Percentiles rank a stretch among this genome's conserved stretches.
Conservation (phyloP, 2,797 vertebrate species). For the Smutsia temminckii region DNA sequence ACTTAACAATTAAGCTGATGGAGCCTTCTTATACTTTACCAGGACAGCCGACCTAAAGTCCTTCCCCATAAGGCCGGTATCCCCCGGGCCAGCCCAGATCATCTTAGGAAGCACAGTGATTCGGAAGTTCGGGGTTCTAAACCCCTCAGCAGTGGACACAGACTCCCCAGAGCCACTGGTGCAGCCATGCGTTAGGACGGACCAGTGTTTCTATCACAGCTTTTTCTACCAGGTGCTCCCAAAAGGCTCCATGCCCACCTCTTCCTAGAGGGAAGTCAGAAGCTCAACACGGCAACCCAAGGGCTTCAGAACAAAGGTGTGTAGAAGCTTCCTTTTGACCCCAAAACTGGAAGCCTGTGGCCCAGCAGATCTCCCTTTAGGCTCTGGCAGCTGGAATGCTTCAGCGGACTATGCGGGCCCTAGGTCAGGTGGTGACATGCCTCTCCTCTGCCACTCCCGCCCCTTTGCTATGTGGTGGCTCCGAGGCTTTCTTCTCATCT, state of each 20-base stretch:
- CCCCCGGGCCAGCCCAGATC: fast-evolving
- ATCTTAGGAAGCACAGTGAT: too few species aligned
- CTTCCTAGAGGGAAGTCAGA: background rate
- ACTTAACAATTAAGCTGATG: background rate
- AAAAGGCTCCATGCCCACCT: background rate
- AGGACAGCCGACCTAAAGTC: background rate
- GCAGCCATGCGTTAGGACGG: too few species aligned
- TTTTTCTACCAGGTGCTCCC: background rate
- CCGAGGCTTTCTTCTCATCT: background rate
- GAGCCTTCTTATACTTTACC: background rate
- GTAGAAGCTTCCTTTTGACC: background rate
- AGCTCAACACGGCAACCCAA: background rate
- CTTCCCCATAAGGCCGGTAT: background rate
- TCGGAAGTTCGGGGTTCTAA: fast-evolving
- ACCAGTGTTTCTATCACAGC: background rate
- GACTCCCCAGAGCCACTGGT: fast-evolving
- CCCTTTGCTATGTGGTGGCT: fast-evolving
- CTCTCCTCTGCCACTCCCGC: background rate
- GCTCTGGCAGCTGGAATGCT: background rate
- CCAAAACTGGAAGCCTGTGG: background rate
- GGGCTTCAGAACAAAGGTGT: background rate
- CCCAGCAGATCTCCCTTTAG: background rate
- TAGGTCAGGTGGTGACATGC: fast-evolving
- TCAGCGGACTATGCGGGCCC: background rate
- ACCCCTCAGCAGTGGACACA: fast-evolving